Conservation (phyloP, 2,888 invertebrate genomes). For the Byasa hedistus region DNA sequence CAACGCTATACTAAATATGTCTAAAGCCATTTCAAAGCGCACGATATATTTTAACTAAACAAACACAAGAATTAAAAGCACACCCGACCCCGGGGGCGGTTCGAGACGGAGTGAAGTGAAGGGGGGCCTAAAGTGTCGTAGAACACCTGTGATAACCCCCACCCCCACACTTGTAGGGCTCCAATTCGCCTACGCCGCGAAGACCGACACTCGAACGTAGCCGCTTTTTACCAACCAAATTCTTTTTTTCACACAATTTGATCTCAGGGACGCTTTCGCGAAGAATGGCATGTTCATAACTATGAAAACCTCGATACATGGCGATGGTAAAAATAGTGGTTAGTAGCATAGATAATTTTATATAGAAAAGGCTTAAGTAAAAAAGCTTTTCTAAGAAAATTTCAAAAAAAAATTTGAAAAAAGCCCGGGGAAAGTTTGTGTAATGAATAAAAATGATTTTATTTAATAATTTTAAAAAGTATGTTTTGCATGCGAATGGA, state of each 20-base stretch:
- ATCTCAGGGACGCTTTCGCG: neutral
- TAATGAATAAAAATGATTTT: no score
- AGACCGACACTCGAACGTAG: constrained; percentile 27
- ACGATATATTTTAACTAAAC: constrained; percentile 11
- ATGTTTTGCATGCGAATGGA: no score
- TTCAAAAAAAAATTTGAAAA: no score
- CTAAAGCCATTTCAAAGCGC: constrained; percentile 12
- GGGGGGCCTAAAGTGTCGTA: constrained; percentile 44
- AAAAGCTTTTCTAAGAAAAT: no score
- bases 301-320: no score
- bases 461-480: no score
- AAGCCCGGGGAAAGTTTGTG: no score
- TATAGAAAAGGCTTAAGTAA: no score
- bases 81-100: constrained; percentile 37
- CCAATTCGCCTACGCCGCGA: constrained; percentile 46
- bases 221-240: constrained; percentile 20
- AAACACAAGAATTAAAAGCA: constrained; percentile 12
- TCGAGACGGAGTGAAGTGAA: constrained; percentile 53
- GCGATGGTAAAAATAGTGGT: no score
- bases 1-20: no score
- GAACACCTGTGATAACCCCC: constrained; percentile 60
- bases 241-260: neutral
- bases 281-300: no score
- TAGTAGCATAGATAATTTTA: no score
- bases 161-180: constrained; percentile 72